A percentile compares a stretch with the other conserved stretches of the same genome.
Conservation (phyloP, 2,797 vertebrate genomes). For the Podargus strigoides region DNA sequence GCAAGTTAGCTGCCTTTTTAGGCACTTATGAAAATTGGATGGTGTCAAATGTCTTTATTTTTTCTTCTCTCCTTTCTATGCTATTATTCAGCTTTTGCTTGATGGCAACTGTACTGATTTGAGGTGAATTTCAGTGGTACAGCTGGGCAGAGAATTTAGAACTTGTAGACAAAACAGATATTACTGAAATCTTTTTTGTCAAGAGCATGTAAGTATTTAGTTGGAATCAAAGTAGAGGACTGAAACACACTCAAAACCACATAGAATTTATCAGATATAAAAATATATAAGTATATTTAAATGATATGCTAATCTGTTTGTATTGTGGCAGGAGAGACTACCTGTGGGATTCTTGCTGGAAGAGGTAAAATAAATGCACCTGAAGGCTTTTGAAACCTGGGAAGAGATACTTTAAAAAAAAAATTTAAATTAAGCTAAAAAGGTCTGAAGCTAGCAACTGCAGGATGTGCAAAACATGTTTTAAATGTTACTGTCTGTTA, state of each 20-base stretch:
- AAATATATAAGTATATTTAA: neutral
- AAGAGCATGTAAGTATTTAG: neutral
- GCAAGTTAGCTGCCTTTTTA: neutral
- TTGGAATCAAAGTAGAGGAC: neutral
- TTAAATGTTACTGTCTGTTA: neutral
- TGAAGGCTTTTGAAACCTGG: neutral
- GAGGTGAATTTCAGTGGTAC: neutral
- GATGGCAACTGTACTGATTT: neutral
- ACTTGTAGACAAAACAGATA: neutral
- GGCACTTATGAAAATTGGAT: neutral
- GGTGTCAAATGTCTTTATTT: neutral
- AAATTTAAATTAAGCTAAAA: neutral
- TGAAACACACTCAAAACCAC: neutral
- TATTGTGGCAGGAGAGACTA: neutral
- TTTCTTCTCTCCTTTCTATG: neutral
- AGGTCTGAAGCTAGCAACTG: neutral
- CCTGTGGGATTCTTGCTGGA: neutral
- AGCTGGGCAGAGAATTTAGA: neutral
- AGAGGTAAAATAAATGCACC: neutral
- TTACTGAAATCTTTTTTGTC: neutral
- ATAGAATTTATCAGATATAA: neutral
- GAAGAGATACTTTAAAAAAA: neutral
- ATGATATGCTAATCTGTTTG: neutral
- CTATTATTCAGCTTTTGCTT: neutral
- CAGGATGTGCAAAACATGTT: neutral